Percentiles rank a stretch among this genome's conserved stretches.
phyloP scores from a whole-genome alignment of 2,888 invertebrate species.

The Nephrotoma appendiculata region DNA sequence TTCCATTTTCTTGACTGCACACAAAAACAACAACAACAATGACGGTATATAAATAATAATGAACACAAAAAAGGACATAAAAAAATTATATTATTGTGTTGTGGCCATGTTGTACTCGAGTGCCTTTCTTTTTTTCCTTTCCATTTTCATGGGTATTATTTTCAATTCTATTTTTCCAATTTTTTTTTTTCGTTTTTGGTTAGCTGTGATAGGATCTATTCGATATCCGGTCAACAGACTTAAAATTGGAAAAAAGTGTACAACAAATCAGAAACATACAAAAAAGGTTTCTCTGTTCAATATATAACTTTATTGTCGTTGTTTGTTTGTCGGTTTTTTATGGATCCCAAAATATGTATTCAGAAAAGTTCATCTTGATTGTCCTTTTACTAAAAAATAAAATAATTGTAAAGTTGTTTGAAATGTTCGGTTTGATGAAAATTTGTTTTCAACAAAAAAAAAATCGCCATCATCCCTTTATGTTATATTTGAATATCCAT shows the following conservation, averaged over 20 bases:
- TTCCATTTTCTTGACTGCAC: background rate
- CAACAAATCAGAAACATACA: background rate
- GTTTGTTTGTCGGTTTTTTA: background rate
- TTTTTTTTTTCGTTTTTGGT: background rate
- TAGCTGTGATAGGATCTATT: background rate
- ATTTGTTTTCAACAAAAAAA: background rate
- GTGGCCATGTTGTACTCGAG: background rate
- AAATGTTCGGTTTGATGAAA: background rate
- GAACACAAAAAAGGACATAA: background rate
- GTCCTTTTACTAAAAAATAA: background rate
- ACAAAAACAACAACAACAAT: background rate
- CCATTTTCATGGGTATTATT: background rate
- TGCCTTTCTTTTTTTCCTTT: background rate
- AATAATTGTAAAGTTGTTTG: background rate
- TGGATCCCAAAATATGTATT: background rate
- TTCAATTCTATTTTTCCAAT: background rate
- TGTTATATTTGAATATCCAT: background rate
- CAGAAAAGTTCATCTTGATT: background rate
- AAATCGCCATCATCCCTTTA: no score
- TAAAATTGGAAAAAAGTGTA: background rate
- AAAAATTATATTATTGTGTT: background rate
- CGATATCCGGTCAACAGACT: background rate
- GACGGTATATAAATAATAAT: background rate
- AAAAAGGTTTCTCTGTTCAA: background rate
- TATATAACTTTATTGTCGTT: background rate